phyloP scores from a whole-genome alignment of 2,797 vertebrate species.

The Pipistrellus nathusii region DNA sequence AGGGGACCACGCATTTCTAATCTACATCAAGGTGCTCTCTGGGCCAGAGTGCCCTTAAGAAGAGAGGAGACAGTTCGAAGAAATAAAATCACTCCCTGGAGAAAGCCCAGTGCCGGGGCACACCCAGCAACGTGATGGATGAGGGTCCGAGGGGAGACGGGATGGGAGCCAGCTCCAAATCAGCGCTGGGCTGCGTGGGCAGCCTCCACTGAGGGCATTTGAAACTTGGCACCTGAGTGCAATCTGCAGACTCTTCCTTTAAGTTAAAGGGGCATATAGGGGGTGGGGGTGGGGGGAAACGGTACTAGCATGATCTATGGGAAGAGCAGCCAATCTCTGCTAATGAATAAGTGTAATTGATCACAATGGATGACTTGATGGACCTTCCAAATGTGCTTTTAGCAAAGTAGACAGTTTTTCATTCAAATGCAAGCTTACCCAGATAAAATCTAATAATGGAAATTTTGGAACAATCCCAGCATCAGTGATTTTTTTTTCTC shows the following conservation, averaged over 20 bases:
- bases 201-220: constrained; percentile 48
- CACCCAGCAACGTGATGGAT: constrained; percentile 29
- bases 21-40: not conserved
- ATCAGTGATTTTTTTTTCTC: not conserved
- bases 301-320: constrained; percentile 63
- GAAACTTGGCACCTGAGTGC: constrained; percentile 51
- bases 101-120: not conserved
- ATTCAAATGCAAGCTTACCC: constrained; percentile 72
- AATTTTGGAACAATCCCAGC: constrained; percentile 81
- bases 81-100: constrained; percentile 44
- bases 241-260: constrained; percentile 61
- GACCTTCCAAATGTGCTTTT: constrained; percentile 76
- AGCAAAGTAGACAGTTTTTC: constrained; percentile 76
- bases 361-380: constrained; percentile 77
- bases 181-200: not conserved
- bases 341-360: constrained; percentile 82
- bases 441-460: constrained; percentile 81
- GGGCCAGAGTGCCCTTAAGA: not conserved
- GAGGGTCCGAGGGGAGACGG: not conserved
- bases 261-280: constrained; percentile 62
- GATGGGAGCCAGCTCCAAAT: constrained; percentile 54
- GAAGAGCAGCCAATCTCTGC: constrained; percentile 68
- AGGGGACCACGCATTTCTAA: not conserved
- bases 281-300: too few species aligned
- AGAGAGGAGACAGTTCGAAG: not conserved